phyloP scores from a whole-genome alignment of 2,888 invertebrate species.

The Seira musarum region DNA sequence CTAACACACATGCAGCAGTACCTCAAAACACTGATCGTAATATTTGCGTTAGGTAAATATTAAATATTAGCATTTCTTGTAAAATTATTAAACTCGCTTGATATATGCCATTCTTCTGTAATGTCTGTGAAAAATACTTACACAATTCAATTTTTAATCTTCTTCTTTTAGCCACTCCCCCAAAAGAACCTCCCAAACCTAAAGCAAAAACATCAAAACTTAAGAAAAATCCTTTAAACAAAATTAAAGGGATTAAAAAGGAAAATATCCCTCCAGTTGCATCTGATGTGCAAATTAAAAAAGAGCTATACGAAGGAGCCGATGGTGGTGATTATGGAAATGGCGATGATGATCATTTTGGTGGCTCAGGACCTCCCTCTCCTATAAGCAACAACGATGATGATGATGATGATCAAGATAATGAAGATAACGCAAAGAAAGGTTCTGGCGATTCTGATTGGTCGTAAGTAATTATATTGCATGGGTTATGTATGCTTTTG shows the following conservation, averaged over 20 bases:
- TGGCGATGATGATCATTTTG: constrained; percentile 17
- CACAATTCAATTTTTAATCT: no score
- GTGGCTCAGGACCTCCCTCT: constrained; percentile 21
- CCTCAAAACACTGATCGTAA: constrained; percentile 39
- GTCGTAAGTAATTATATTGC: constrained; percentile 38
- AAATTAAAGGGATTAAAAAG: no score
- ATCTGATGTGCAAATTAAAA: not conserved
- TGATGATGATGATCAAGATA: not conserved
- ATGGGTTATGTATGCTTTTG: no score
- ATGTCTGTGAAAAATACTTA: no score
- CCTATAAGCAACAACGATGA: constrained; percentile 2
- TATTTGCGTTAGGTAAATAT: constrained; percentile 32
- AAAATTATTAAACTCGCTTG: no score
- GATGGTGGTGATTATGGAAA: constrained; percentile 10
- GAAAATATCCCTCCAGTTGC: constrained; percentile 31
- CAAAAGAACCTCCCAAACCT: no score
- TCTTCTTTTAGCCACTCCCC: no score
- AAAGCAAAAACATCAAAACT: no score
- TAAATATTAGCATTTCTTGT: no score
- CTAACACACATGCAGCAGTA: constrained; percentile 33
- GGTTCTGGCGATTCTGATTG: constrained; percentile 41
- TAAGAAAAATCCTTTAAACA: no score
- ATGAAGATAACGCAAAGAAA: not conserved
- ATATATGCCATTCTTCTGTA: no score
- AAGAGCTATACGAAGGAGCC: not conserved